Conservation (phyloP, 2,113 vertebrate genomes). For the Bombycilla garrulus region DNA sequence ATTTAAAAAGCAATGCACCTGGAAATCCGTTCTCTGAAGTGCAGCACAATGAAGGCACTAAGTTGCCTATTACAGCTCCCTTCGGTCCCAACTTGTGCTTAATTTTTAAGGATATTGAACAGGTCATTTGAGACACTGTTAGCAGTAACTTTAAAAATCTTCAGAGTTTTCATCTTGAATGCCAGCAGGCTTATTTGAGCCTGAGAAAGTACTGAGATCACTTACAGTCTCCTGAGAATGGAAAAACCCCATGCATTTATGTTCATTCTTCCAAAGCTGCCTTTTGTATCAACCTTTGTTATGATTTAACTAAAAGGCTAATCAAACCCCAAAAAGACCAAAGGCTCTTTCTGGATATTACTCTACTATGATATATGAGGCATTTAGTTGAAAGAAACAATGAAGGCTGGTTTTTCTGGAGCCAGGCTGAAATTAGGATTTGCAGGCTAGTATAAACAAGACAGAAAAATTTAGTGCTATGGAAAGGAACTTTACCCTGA, state of each 20-base stretch:
- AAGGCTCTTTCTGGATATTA: background rate
- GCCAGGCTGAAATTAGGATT: background rate
- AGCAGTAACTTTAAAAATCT: background rate
- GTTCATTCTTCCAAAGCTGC: background rate
- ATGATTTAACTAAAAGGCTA: background rate
- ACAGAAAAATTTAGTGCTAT: background rate
- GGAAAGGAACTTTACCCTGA: background rate
- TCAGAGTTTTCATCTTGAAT: background rate
- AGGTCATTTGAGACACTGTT: background rate
- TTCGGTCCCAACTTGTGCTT: background rate
- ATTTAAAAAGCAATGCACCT: slow-evolving; percentile 5
- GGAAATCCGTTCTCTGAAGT: slow-evolving; percentile 18
- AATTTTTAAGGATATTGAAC: slow-evolving; percentile 36
- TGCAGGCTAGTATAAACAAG: background rate
- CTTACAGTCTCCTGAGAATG: background rate
- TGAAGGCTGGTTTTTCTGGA: background rate
- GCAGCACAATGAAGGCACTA: background rate
- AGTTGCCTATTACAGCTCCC: background rate
- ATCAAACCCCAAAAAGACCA: background rate
- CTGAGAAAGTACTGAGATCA: background rate
- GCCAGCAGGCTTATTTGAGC: background rate
- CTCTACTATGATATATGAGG: background rate
- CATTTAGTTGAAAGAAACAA: background rate
- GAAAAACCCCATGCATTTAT: background rate
- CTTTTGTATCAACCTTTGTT: background rate